phyloP scores from a whole-genome alignment of 2,113 vertebrate species.

The Dasyprocta punctata region DNA sequence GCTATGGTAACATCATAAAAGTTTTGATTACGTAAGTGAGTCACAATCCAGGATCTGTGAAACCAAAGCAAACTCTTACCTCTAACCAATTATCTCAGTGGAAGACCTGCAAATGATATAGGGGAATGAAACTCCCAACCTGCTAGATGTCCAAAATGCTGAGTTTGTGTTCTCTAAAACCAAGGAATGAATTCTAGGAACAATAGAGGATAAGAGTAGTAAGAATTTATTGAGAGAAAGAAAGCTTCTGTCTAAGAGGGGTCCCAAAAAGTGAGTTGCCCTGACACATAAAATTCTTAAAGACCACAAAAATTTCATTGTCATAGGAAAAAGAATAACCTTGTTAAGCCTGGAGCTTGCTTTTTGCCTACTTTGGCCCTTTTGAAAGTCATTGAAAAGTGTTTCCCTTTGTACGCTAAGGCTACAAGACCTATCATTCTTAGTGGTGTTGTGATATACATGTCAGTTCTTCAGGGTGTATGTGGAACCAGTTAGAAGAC shows the following conservation, averaged over 20 bases:
- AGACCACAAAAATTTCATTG: slow-evolving; percentile 42
- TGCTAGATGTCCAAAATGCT: neutral
- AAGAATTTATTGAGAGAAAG: neutral
- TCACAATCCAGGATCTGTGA: neutral
- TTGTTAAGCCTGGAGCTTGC: slow-evolving; percentile 19
- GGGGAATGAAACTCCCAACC: neutral
- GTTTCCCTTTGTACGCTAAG: neutral
- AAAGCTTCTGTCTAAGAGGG: neutral
- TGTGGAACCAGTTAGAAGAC: neutral
- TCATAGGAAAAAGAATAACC: slow-evolving; percentile 27
- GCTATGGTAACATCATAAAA: neutral
- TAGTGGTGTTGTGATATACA: no score
- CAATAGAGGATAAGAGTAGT: neutral
- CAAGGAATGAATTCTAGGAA: neutral
- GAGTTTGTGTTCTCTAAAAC: neutral
- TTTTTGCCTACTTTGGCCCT: neutral
- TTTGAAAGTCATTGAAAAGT: slow-evolving; percentile 49
- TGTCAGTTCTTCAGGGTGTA: accelerated
- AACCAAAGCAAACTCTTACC: neutral
- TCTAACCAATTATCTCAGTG: neutral
- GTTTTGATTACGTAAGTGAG: neutral
- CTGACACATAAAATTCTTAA: neutral
- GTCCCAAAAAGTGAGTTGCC: neutral
- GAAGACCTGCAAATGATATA: neutral
- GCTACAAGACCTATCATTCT: neutral